Percentiles rank a stretch among this genome's conserved stretches.
Conservation (phyloP, 1,140 invertebrate species). For the Antheraea pernyi region DNA sequence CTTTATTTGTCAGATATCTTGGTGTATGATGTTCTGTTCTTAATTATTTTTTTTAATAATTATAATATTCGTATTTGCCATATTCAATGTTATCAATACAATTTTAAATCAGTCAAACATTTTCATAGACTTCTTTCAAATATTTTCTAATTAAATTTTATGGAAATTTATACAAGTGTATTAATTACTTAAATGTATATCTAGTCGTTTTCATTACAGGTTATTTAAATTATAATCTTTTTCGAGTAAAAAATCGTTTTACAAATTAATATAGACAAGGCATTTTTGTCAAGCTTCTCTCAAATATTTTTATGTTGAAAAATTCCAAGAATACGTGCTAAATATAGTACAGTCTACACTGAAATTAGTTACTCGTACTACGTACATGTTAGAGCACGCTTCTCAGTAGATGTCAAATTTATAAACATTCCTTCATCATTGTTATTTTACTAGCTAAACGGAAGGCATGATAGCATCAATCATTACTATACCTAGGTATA, state of each 20-base stretch:
- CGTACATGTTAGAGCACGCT: not conserved
- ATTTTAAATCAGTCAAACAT: no score
- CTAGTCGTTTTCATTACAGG: no score
- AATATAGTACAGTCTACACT: slow-evolving; percentile 2
- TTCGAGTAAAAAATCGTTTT: not conserved
- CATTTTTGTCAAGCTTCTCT: not conserved
- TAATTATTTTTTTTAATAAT: not conserved
- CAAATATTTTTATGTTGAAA: not conserved
- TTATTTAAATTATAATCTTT: no score
- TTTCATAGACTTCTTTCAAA: no score
- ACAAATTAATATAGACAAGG: not conserved
- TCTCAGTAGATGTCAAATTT: not conserved
- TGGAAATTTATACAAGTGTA: no score
- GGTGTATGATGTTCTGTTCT: slow-evolving; percentile 37
- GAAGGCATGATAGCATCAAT: not conserved
- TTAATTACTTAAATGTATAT: no score
- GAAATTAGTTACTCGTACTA: slow-evolving; percentile 13
- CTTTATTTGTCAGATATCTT: slow-evolving; percentile 27
- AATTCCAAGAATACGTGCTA: not conserved
- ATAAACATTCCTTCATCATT: slow-evolving; percentile 6
- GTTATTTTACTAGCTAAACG: not conserved
- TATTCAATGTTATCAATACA: no score
- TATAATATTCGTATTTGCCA: no score
- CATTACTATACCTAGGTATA: not conserved
- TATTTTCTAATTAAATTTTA: no score